A percentile compares a stretch with the other conserved stretches of the same genome.
Evolutionary conservation across 2,888 invertebrate genomes (phyloP).

Genomic region (Lymantria dispar): DNA sequence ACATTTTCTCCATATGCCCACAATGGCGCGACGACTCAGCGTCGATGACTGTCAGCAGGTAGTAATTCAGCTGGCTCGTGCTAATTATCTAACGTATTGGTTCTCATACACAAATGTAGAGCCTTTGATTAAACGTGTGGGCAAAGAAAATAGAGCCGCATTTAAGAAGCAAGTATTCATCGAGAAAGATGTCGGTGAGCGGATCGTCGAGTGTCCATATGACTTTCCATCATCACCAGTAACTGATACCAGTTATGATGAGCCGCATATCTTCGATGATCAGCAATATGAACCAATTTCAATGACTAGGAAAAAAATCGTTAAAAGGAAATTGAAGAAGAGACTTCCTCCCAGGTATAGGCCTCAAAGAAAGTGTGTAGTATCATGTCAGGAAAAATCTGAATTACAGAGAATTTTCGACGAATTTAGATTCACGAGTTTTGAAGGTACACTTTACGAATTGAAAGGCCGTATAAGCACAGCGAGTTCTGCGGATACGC

Average conservation of each 20-base stretch:
- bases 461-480: slow-evolving; percentile 43
- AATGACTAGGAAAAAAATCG: too few species aligned
- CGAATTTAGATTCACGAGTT: slow-evolving; percentile 52
- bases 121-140: slow-evolving; percentile 48
- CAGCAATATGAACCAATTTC: slow-evolving; percentile 2
- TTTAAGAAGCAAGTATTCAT: slow-evolving; percentile 53
- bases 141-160: slow-evolving; percentile 31
- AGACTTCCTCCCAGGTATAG: too few species aligned
- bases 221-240: slow-evolving; percentile 21
- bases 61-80: slow-evolving; percentile 42
- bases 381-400: slow-evolving; percentile 9
- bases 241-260: background rate
- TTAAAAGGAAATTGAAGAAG: background rate
- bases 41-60: slow-evolving; percentile 48
- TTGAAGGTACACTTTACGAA: slow-evolving; percentile 51
- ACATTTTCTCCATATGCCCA: slow-evolving; percentile 43
- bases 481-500: slow-evolving; percentile 45
- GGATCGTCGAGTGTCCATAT: slow-evolving; percentile 44
- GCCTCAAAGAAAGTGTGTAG: too few species aligned
- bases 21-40: slow-evolving; percentile 43
- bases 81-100: slow-evolving; percentile 44
- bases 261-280: slow-evolving; percentile 3
- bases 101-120: slow-evolving; percentile 52
- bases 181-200: slow-evolving; percentile 41
- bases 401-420: slow-evolving; percentile 53